Percentiles rank a stretch among this genome's conserved stretches.
Evolutionary conservation across 1,140 invertebrate genomes (phyloP).

Genomic region (Dysdera silvatica): DNA sequence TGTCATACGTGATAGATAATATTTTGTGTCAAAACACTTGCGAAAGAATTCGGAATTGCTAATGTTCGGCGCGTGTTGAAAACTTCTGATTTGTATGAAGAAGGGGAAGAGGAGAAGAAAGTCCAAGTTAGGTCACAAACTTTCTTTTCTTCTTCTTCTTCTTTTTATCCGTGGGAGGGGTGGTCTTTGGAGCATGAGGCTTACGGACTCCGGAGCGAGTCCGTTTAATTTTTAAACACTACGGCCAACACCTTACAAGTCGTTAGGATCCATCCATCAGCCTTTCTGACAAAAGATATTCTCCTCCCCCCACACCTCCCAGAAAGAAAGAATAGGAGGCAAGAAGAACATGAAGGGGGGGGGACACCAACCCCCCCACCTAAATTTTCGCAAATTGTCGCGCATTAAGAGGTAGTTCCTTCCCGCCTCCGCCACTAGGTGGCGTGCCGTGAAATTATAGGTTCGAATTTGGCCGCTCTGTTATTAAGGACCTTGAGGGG

Average conservation of each 20-base stretch:
- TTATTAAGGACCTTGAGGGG: slow-evolving; percentile 28
- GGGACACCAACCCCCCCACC: neutral
- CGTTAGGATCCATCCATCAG: slow-evolving; percentile 23
- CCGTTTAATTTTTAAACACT: slow-evolving; percentile 28
- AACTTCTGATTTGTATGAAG: too few relatives aligned
- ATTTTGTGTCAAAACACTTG: too few relatives aligned
- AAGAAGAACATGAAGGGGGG: neutral
- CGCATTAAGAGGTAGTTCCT: slow-evolving; percentile 30
- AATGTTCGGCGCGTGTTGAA: too few relatives aligned
- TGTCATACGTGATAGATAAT: too few relatives aligned
- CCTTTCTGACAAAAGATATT: slow-evolving; percentile 21
- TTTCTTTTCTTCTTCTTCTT: too few relatives aligned
- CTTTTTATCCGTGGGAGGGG: too few relatives aligned
- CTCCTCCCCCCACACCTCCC: neutral
- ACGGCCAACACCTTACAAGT: slow-evolving; percentile 21
- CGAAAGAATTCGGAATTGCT: too few relatives aligned
- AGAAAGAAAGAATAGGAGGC: neutral
- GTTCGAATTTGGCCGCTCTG: slow-evolving; percentile 17
- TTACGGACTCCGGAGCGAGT: too few relatives aligned
- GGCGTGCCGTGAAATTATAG: slow-evolving; percentile 24
- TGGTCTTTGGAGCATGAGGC: too few relatives aligned
- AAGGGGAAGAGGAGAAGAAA: too few relatives aligned
- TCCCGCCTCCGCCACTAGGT: slow-evolving; percentile 26
- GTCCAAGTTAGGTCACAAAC: too few relatives aligned
- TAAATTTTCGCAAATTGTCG: slow-evolving; percentile 26